Evolutionary conservation across 37 sponge, comb jelly and placozoan species (phyloP), one percentile per base, ranked within the genome.

Genomic region (Beroe ovata): DNA sequence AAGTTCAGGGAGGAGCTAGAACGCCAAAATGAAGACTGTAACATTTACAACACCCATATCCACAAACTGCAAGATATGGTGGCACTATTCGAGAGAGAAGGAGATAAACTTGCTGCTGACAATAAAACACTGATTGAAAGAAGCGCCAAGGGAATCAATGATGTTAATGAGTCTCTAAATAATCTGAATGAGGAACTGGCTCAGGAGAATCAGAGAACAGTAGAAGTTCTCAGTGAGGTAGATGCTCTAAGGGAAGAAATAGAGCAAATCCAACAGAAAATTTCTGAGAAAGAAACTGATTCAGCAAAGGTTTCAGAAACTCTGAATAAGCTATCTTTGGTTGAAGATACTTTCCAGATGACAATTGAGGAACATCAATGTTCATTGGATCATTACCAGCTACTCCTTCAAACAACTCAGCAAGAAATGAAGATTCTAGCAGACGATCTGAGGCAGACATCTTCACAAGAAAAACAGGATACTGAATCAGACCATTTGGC

Each of bases 391-490:
- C 84, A 77, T 23, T 77, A 77, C n/a, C 84, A 42, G 28, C 84
- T 77, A 6, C 84, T 77, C 11, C 84, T 77, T 1, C 84, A 77
- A 42, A 77, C 84, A 3, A 77, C 84, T 41, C 84, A 77, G 47
- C 84, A 77, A 25, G 84, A 77, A 23, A 77, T 77, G 84, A 11
- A 77, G 42, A 77, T 77, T n/a, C 39, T 77, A 6, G n/a, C 84
- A 6, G 84, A 42, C 8, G 84, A 77, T 4, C 21, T 77, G 8
- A 77, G 29, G 47, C 20, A 39, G 1, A 4, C 22, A 20, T 1
- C 20, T 1, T 4, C 21, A 16, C 8, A 20, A n/a, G 63, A 62
- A 25, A 6, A 4, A 6, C n/a, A n/a, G n/a, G 54, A 8, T 40
- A 11, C 84, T 36, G 84, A 42, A 18, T 29, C 69, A 32, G 69